Base-by-base conservation (phyloP, 35 echinoderm and acorn worm genomes). In the Diadema setosum region DNA sequence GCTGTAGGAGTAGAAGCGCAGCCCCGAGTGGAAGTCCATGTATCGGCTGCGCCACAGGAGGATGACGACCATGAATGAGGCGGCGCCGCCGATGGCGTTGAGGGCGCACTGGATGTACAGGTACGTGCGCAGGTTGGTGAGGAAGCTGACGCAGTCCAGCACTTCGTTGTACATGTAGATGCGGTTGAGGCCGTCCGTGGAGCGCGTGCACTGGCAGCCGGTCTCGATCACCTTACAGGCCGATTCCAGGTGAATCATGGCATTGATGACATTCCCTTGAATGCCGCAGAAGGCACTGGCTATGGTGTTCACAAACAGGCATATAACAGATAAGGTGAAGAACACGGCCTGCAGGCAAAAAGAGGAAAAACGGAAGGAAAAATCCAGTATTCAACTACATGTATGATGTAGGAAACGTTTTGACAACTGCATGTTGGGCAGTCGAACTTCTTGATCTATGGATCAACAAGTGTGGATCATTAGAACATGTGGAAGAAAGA, bases 281-380 rank as follows among this genome's bases (percentile, higher is more conserved):
- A 99, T 99, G 60, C 92, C 96, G 46, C 92, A 94, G 83, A 99
- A 99, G 75, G 93, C 92, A 94, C 96, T 99, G 82, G 96, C 96
- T 39, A 92, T 99, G 27, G 92, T 89, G 50, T 82, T 94, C 37
- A 95, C 84, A 83, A 99, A 99, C 43, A 99, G 49, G 89, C 92
- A 99, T 17, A 89, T 56, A 30, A 94, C 90, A 4, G 96, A 99
- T 29, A 99, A 70, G 17, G 84, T 45, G 86, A 99, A 92, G 86
- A 94, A 99, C n/a, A 86, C 83, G 39, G 90, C 88, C 96, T 99
- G 84, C 18, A 18, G 16, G 45, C 41, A 57, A 25, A 87, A 30
- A 85, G 52, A 90, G 21, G 85, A 23, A 56, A 27, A 59, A 39
- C 75, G 39, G 57, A 55, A 36, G 31, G 45, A 70, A 56, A 56